Evolutionary conservation across 2,113 vertebrate genomes (phyloP).

Genomic region (Burhinus oedicnemus): DNA sequence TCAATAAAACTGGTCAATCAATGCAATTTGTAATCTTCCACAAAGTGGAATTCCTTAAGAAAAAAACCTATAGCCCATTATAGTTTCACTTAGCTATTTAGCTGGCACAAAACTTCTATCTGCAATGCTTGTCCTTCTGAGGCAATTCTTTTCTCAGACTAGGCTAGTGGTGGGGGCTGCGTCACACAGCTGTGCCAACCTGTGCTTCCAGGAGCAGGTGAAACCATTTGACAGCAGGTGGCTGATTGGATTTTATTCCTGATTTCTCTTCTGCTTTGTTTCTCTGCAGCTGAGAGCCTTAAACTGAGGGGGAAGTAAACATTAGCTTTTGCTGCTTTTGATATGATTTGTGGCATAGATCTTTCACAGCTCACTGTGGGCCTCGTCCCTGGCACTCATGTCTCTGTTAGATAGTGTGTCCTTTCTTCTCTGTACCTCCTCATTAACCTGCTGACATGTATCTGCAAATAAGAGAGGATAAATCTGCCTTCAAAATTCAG

Average conservation of each 20-base stretch:
- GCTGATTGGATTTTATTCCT: not conserved
- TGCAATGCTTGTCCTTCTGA: not conserved
- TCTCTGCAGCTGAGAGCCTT: not conserved
- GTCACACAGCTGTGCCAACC: not conserved
- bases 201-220: not conserved
- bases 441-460: not conserved
- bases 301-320: not conserved
- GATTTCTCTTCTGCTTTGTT: not conserved
- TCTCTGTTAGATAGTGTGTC: not conserved
- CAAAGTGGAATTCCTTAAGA: not conserved
- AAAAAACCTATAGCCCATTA: not conserved
- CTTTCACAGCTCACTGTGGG: not conserved
- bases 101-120: not conserved
- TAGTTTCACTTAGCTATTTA: not conserved
- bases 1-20: not conserved
- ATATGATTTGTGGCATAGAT: not conserved
- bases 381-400: not conserved
- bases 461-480: not conserved
- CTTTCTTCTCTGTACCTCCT: not conserved
- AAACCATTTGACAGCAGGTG: not conserved
- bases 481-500: not conserved
- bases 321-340: not conserved
- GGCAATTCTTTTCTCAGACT: not conserved
- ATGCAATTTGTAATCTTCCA: not conserved
- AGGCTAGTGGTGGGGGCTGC: not conserved